phyloP scores from a whole-genome alignment of 2,113 vertebrate genomes.

The Oenanthe melanoleuca region DNA sequence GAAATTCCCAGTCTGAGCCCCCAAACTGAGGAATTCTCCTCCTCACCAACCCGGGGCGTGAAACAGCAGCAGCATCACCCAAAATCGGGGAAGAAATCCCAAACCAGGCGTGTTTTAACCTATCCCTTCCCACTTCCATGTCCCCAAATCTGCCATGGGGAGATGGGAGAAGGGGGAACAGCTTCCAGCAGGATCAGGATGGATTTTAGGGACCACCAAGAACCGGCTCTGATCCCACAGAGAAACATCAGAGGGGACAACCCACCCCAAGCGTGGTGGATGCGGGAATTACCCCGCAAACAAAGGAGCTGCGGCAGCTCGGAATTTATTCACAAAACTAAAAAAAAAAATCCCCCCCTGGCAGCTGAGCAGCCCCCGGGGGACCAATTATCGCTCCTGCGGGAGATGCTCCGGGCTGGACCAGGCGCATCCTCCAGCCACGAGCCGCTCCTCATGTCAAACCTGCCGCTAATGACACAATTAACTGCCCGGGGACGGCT shows the following conservation, averaged over 20 bases:
- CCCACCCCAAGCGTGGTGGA: not conserved
- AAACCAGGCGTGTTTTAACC: accelerated
- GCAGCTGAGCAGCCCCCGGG: constrained; percentile 74
- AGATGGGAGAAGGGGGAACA: not conserved
- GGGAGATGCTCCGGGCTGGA: constrained; percentile 42
- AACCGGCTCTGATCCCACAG: not conserved
- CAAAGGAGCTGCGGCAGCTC: constrained; percentile 48
- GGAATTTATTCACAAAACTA: constrained; percentile 45
- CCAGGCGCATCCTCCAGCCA: constrained; percentile 60
- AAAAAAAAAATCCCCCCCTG: constrained; percentile 55
- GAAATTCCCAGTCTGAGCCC: too few species aligned
- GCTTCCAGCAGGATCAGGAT: not conserved
- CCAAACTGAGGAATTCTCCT: not conserved
- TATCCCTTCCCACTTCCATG: not conserved
- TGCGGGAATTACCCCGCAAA: not conserved
- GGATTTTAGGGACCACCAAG: not conserved
- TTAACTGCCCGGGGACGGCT: constrained; percentile 76
- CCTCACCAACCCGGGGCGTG: not conserved
- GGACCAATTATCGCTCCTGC: constrained; percentile 86
- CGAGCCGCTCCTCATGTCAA: constrained; percentile 72
- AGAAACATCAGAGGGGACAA: not conserved
- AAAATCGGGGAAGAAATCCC: accelerated
- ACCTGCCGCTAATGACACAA: constrained; percentile 79
- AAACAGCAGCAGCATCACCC: not conserved
- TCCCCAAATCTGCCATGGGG: accelerated